Evolutionary conservation across 2,888 invertebrate genomes (phyloP).

Genomic region (Mongoloraphidia duomilia): DNA sequence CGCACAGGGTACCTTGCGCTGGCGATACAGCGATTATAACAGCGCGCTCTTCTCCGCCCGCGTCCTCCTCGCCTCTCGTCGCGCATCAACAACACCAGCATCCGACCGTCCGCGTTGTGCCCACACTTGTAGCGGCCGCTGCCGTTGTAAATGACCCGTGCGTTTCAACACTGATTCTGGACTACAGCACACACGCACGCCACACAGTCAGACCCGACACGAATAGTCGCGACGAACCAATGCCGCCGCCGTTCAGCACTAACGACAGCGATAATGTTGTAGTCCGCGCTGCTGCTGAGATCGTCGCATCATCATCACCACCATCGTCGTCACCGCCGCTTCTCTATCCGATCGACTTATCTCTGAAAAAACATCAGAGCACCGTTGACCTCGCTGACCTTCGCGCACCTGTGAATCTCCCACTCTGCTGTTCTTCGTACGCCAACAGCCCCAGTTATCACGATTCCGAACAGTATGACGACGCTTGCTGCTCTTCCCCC

Average conservation of each 20-base stretch:
- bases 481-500: constrained; percentile 1
- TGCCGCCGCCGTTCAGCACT: constrained; percentile 21
- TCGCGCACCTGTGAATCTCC: constrained; percentile 20
- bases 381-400: constrained; percentile 10
- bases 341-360: constrained; percentile 24
- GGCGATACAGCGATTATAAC: not conserved
- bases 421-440: constrained; percentile 14
- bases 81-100: constrained; percentile 25
- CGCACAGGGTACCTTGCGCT: not conserved
- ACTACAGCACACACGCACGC: constrained; percentile 24
- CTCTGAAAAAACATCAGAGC: constrained; percentile 21
- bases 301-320: constrained; percentile 22
- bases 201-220: constrained; percentile 13
- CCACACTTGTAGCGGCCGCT: constrained; percentile 13
- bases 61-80: constrained; percentile 28
- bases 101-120: constrained; percentile 23
- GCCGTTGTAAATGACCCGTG: constrained; percentile 15
- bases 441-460: constrained; percentile 11
- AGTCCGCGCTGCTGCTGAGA: constrained; percentile 22
- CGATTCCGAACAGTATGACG: not conserved
- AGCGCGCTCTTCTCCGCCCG: constrained; percentile 33
- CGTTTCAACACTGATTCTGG: constrained; percentile 13
- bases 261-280: constrained; percentile 16
- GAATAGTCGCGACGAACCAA: constrained; percentile 18
- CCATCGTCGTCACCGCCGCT: constrained; percentile 18